Base-by-base conservation (phyloP, 2,113 vertebrate species). In the Nanger granti region DNA sequence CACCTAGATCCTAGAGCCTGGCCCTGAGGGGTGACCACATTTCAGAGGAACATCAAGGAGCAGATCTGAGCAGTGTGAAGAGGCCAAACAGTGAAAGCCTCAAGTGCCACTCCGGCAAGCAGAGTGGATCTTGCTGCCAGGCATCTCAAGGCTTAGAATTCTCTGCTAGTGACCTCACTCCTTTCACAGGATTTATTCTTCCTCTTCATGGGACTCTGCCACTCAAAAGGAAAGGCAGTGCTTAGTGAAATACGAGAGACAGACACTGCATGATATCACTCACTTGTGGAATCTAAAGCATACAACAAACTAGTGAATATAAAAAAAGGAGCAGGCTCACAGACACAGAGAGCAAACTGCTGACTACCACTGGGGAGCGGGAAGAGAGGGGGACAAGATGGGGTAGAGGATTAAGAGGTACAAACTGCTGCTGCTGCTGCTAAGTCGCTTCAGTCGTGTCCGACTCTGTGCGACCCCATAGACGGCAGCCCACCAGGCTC, bases 21-120 rank as follows among this genome's bases (percentile, higher is more conserved):
- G 66, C 57, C 93, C 60, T 15, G 17, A 93, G 88, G 73, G 80
- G 87, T 59, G 57, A 76, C 47, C 15, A 54, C 55, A 59, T 52
- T 95, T 85, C 82, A 95, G 57, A 87, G 93, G 54, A 62, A 73
- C 49, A 93, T 95, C 88, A 69, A 86, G 96, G 91, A 89, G 47
- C 88, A 93, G 69, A 96, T 84, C 73, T 47, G 89, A 87, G 91
- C 29, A 8, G 7, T 34, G 82, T 86, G 59, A 89, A 92, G 88
- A 95, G 84, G 92, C 93, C 92, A 84, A 57, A 17, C 8, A 13
- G 24, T 52, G 73, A 57, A 73, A 88, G 28, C 55, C 83, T 66
- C 69, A 10, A 94, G 85, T 49, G 80, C 54, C 47, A 55, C 34
- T 73, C 90, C 96, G 97, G 96, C 95, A 87, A n/a, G 64, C 22